phyloP scores from a whole-genome alignment of 2,888 invertebrate genomes.

The Gymnoscelis rufifasciata region DNA sequence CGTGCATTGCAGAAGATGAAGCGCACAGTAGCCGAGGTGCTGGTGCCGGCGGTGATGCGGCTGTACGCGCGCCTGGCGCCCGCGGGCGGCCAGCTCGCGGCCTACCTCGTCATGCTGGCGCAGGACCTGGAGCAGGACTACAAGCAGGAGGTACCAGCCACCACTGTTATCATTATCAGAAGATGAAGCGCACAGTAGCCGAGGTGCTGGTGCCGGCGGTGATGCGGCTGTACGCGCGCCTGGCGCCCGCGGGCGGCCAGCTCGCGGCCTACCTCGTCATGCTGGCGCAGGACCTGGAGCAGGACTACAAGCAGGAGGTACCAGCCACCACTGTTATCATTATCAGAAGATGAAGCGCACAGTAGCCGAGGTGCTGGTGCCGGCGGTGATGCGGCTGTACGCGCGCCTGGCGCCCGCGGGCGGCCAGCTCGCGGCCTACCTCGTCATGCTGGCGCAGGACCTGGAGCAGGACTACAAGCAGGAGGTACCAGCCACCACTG shows the following conservation, averaged over 20 bases:
- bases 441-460: conserved; percentile 70
- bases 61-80: conserved; percentile 79
- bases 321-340: no score
- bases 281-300: conserved; percentile 68
- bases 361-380: conserved; percentile 82
- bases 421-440: conserved; percentile 63
- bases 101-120: conserved; percentile 70
- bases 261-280: conserved; percentile 66
- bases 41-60: conserved; percentile 82
- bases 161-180: conserved; percentile 51
- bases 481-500: no score
- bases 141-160: conserved; percentile 73
- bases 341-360: conserved; percentile 80
- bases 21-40: conserved; percentile 81
- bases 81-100: conserved; percentile 58
- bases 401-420: conserved; percentile 70
- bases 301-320: conserved; percentile 74
- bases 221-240: conserved; percentile 79
- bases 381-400: conserved; percentile 81
- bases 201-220: conserved; percentile 83
- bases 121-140: conserved; percentile 71
- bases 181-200: conserved; percentile 82
- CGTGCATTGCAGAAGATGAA: conserved; percentile 83
- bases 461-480: conserved; percentile 70
- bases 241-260: conserved; percentile 68